phyloP scores from a whole-genome alignment of 2,888 invertebrate species.

The Philopedon plagiatum region DNA sequence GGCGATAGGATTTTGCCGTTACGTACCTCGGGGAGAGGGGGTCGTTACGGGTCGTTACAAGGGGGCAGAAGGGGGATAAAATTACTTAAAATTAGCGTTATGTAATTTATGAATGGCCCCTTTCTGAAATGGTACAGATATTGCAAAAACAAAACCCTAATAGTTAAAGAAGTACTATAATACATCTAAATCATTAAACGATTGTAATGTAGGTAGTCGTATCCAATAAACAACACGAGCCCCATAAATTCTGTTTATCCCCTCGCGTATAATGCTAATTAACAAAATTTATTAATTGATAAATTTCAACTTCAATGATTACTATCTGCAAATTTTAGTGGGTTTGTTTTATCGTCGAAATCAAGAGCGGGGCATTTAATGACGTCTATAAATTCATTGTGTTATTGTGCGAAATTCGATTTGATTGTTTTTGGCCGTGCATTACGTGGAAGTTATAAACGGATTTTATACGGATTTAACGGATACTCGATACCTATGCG shows the following conservation, averaged over 20 bases:
- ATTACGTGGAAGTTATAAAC: slow-evolving; percentile 59
- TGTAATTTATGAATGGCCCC: too few relatives aligned
- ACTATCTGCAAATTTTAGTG: slow-evolving; percentile 53
- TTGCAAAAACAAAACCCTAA: neutral
- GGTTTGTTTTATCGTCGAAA: slow-evolving; percentile 52
- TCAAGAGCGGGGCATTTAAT: slow-evolving; percentile 53
- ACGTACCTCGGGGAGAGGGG: too few relatives aligned
- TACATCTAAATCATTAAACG: slow-evolving; percentile 31
- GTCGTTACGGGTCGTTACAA: too few relatives aligned
- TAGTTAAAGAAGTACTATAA: neutral
- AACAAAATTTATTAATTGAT: slow-evolving; percentile 54
- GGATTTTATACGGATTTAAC: slow-evolving; percentile 56
- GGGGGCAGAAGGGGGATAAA: too few relatives aligned
- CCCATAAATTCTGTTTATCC: slow-evolving; percentile 46
- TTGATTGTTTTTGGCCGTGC: slow-evolving; percentile 57
- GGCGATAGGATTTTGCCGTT: too few relatives aligned
- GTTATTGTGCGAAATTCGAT: slow-evolving; percentile 56
- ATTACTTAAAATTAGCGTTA: too few relatives aligned
- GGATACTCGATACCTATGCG: slow-evolving; percentile 56
- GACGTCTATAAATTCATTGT: slow-evolving; percentile 54
- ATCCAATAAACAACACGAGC: slow-evolving; percentile 39
- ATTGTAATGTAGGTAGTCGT: slow-evolving; percentile 37
- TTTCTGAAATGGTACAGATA: neutral
- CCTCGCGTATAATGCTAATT: slow-evolving; percentile 50
- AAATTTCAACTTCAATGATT: slow-evolving; percentile 53